Evolutionary conservation across 2,113 vertebrate species (phyloP).

Genomic region (Hirundichthys speculiger): DNA sequence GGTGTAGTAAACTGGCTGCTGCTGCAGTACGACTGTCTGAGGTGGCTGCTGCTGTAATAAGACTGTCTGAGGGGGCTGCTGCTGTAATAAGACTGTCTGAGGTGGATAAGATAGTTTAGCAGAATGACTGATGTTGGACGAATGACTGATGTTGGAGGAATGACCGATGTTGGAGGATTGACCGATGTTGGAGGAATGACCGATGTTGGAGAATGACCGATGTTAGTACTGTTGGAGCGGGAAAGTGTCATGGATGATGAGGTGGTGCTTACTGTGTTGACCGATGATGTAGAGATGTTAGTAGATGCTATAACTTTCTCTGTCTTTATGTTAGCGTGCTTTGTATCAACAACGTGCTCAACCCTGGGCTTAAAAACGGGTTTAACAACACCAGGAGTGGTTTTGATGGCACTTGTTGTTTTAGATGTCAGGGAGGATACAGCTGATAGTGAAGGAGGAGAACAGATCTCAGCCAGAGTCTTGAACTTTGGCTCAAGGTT

Average conservation of each 20-base stretch:
- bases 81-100: constrained; percentile 67
- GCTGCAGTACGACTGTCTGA: constrained; percentile 67
- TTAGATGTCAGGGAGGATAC: neutral
- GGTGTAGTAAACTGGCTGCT: constrained; percentile 71
- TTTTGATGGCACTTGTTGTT: constrained; percentile 13
- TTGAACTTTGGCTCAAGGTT: constrained; percentile 89
- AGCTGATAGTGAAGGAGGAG: constrained; percentile 7
- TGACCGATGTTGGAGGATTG: constrained; percentile 26
- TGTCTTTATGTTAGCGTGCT: constrained; percentile 25
- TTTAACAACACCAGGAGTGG: constrained; percentile 16
- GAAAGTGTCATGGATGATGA: constrained; percentile 18
- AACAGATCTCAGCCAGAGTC: constrained; percentile 88
- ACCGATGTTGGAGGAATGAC: no score
- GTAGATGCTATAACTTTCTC: constrained; percentile 42
- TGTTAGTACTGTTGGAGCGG: constrained; percentile 27
- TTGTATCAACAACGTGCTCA: constrained; percentile 35
- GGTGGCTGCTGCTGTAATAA: neutral
- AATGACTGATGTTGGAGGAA: constrained; percentile 19
- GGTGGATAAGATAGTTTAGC: constrained; percentile 32
- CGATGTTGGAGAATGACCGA: constrained; percentile 34
- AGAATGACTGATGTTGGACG: constrained; percentile 33
- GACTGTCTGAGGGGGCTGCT: no score
- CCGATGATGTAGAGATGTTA: constrained; percentile 40
- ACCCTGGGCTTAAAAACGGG: constrained; percentile 27
- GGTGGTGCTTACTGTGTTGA: constrained; percentile 17